A percentile compares a stretch with the other conserved stretches of the same genome.
Evolutionary conservation across 53 echinoderm and acorn worm species (phyloP).

Genomic region (Astropecten irregularis): DNA sequence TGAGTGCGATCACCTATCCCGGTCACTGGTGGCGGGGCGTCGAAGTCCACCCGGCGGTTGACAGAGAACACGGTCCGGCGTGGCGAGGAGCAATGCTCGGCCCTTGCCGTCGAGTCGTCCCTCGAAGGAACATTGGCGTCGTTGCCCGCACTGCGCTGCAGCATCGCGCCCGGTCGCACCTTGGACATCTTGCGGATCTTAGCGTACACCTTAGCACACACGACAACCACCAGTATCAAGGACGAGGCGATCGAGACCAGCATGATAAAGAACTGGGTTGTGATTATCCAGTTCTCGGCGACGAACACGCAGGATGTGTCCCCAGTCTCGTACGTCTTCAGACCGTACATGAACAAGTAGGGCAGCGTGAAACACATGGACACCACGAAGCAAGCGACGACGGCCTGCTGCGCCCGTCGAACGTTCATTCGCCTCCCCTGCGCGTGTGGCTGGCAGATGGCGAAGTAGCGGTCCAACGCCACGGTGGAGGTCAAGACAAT

Average conservation of each 20-base stretch:
- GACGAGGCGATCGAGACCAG: background rate
- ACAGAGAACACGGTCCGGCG: too few species aligned
- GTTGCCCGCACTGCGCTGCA: too few species aligned
- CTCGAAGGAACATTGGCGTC: too few species aligned
- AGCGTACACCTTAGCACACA: background rate
- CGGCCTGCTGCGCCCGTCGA: background rate
- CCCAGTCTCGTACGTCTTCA: background rate
- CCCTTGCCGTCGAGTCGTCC: too few species aligned
- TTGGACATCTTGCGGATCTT: background rate
- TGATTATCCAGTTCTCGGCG: background rate
- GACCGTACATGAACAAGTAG: background rate
- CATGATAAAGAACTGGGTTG: background rate
- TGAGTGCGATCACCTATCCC: too few species aligned
- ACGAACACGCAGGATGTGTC: background rate
- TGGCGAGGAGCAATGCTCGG: too few species aligned
- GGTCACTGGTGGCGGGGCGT: too few species aligned
- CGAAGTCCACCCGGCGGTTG: too few species aligned
- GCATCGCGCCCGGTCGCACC: background rate
- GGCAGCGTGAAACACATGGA: background rate
- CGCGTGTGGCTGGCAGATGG: constrained; percentile 15
- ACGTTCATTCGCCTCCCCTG: background rate
- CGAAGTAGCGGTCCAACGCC: constrained; percentile 27
- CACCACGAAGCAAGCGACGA: background rate
- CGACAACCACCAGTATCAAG: background rate
- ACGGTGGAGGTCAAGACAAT: constrained; percentile 2